Conservation (phyloP, 2,797 vertebrate species). For the Mus caroli region DNA sequence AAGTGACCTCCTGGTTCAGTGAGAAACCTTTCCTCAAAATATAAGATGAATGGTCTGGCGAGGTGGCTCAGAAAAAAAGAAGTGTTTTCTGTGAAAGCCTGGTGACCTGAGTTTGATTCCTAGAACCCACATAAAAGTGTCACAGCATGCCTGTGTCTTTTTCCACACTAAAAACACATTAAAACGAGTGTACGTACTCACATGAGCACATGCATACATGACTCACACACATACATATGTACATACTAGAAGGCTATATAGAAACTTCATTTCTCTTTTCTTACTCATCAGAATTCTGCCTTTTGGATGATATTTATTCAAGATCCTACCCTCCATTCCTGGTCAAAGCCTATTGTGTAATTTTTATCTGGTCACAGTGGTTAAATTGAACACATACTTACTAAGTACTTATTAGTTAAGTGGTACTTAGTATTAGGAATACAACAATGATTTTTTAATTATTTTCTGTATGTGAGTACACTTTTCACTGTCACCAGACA, state of each 20-base stretch:
- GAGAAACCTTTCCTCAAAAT: background rate
- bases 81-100: background rate
- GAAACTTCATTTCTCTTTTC: background rate
- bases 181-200: background rate
- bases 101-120: background rate
- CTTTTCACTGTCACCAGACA: no score
- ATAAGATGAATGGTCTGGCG: background rate
- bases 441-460: background rate
- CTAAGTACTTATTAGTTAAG: background rate
- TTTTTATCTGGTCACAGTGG: background rate
- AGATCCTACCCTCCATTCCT: background rate
- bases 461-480: no score
- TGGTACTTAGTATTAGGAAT: background rate
- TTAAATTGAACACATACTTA: constrained; percentile 24
- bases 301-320: constrained; percentile 32
- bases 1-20: background rate
- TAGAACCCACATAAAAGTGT: background rate
- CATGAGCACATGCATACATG: background rate
- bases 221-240: background rate
- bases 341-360: background rate
- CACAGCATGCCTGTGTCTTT: background rate
- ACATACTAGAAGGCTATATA: background rate
- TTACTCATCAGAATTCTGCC: background rate
- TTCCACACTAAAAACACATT: background rate
- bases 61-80: background rate